These are phyloP conservation scores for Cryptophagus acutangulus DNA, from an alignment of 2,888 invertebrate species.

Conservation along the genomic window DNA sequence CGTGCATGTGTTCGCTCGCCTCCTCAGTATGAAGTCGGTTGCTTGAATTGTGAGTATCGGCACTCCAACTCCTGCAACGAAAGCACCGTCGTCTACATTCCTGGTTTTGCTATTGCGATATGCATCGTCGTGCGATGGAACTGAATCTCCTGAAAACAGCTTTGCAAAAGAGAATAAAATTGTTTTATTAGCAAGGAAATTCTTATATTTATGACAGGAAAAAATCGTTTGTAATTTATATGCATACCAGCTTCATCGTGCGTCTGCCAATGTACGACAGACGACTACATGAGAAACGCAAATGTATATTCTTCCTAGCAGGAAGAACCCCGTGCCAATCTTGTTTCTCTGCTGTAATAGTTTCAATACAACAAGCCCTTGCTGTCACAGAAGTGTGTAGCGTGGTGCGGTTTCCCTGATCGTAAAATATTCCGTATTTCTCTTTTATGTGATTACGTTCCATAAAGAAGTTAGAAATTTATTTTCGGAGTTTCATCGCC, in stretches of 20 bases:
- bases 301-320: conserved; percentile 13
- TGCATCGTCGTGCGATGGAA: no score
- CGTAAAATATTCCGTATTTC: conserved; percentile 43
- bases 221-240: conserved; percentile 38
- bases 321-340: conserved; percentile 30
- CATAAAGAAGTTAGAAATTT: conserved; percentile 42
- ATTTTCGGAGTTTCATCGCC: no score
- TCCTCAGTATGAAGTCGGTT: no score
- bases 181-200: conserved; percentile 39
- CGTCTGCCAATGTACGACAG: conserved; percentile 6
- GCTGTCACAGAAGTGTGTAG: no score
- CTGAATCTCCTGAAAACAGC: conserved; percentile 34
- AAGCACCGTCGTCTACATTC: no score
- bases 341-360: conserved; percentile 28
- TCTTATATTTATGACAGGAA: conserved; percentile 38
- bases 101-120: no score
- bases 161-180: conserved; percentile 39
- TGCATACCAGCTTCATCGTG: conserved; percentile 30
- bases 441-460: conserved; percentile 43
- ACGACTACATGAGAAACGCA: conserved; percentile 1
- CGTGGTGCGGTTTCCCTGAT: conserved; percentile 34
- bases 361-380: conserved; percentile 31
- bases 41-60: conserved; percentile 20
- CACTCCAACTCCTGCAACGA: no score
- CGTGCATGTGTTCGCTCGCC: no score